A percentile compares a stretch with the other conserved stretches of the same genome.
Evolutionary conservation across 1,140 invertebrate genomes (phyloP).

Genomic region (Colletes latitarsis): DNA sequence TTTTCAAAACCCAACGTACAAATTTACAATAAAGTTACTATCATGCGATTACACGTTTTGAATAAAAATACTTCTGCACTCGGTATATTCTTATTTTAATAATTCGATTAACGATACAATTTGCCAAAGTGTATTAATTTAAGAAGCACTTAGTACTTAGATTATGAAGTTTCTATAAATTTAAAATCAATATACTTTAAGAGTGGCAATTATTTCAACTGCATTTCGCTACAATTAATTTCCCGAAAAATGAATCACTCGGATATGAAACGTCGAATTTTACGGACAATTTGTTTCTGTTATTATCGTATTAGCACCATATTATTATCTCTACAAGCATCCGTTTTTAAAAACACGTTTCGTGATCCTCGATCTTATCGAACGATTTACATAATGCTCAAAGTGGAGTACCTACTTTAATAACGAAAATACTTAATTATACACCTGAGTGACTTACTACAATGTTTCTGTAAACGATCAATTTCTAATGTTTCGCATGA

Average conservation of each 20-base stretch:
- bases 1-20: no score
- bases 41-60: no score
- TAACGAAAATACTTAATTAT: not conserved
- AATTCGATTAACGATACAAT: no score
- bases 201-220: not conserved
- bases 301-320: not conserved
- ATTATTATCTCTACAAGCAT: not conserved
- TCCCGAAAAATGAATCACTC: not conserved
- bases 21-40: no score
- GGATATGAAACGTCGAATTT: not conserved
- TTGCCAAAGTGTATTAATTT: no score
- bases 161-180: not conserved
- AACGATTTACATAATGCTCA: not conserved
- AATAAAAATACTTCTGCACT: no score
- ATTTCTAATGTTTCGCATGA: not conserved
- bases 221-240: not conserved
- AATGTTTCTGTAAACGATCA: not conserved
- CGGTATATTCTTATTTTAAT: no score
- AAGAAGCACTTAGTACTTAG: no score
- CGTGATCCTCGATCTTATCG: not conserved
- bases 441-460: not conserved
- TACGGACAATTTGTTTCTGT: not conserved
- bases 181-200: not conserved
- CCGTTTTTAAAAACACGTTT: not conserved
- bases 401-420: not conserved